phyloP scores from a whole-genome alignment of 2,113 vertebrate genomes.

The Microtus pennsylvanicus region DNA sequence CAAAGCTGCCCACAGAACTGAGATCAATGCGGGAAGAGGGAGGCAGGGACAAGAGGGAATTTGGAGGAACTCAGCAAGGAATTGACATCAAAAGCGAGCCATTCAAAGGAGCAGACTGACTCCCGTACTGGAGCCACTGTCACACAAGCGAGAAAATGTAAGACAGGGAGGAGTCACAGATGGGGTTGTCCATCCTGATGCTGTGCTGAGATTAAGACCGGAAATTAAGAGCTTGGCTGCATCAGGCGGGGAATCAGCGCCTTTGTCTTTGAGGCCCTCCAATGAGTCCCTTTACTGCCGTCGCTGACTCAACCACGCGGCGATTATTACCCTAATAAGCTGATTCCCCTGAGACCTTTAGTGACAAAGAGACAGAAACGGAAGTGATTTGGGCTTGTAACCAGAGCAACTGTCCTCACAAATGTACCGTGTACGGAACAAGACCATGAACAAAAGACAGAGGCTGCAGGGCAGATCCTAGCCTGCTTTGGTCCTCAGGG shows the following conservation, averaged over 20 bases:
- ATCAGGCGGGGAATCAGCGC: neutral
- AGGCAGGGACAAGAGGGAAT: neutral
- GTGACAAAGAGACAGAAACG: conserved; percentile 35
- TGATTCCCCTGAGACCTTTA: conserved; percentile 47
- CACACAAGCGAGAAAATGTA: neutral
- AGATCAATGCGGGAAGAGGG: conserved; percentile 2
- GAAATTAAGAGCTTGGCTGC: neutral
- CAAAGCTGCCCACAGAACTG: neutral
- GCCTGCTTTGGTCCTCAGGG: neutral
- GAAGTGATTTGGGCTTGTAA: conserved; percentile 68
- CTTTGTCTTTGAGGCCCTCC: conserved; percentile 23
- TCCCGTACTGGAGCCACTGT: neutral
- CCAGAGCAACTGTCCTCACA: conserved; percentile 63
- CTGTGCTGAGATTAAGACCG: neutral
- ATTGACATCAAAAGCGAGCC: conserved; percentile 38
- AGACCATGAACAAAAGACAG: neutral
- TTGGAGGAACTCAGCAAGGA: conserved; percentile 25
- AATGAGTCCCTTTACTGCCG: neutral
- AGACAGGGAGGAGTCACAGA: neutral
- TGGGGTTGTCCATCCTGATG: neutral
- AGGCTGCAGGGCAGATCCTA: neutral
- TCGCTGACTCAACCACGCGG: neutral
- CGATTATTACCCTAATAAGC: conserved; percentile 55
- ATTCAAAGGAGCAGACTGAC: conserved; percentile 17
- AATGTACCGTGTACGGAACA: neutral